Evolutionary conservation across 2,888 invertebrate genomes (phyloP).

Genomic region (Drosophila lacicola): DNA sequence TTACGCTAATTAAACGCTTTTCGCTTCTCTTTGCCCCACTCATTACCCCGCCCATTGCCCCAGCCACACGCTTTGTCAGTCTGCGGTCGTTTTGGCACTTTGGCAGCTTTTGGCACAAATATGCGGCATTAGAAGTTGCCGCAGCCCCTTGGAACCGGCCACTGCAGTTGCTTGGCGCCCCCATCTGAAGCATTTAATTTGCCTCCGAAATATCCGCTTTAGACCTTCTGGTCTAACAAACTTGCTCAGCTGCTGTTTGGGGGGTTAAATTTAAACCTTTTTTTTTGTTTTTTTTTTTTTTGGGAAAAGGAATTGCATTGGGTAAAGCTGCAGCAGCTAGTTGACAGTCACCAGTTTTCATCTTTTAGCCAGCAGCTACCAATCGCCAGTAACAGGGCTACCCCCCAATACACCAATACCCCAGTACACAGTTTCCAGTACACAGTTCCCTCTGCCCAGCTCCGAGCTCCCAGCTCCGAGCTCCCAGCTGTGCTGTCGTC

Average conservation of each 20-base stretch:
- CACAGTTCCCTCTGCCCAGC: constrained; percentile 13
- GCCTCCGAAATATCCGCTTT: constrained; percentile 20
- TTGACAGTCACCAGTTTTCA: constrained; percentile 44
- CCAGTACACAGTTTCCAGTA: constrained; percentile 24
- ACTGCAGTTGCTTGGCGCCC: constrained; percentile 19
- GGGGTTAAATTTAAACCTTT: background rate
- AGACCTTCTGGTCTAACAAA: constrained; percentile 12
- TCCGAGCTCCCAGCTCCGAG: constrained; percentile 11
- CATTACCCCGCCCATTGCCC: background rate
- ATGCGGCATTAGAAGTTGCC: constrained; percentile 29
- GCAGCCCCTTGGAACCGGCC: constrained; percentile 6
- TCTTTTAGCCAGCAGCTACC: constrained; percentile 20
- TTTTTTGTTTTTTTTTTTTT: background rate
- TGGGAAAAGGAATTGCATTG: constrained; percentile 14
- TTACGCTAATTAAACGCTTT: constrained; percentile 75
- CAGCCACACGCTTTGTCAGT: background rate
- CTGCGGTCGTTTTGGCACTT: constrained; percentile 48
- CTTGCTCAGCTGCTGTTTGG: constrained; percentile 15
- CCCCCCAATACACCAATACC: constrained; percentile 14
- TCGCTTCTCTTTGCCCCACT: background rate
- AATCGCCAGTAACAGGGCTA: constrained; percentile 29
- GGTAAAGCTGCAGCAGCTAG: constrained; percentile 30
- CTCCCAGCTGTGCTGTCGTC: constrained; percentile 72
- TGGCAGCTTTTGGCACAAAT: constrained; percentile 63
- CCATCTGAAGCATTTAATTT: constrained; percentile 52